These are phyloP conservation scores for Salticus scenicus DNA, from an alignment of 2,888 invertebrate species.

Conservation along the genomic window DNA sequence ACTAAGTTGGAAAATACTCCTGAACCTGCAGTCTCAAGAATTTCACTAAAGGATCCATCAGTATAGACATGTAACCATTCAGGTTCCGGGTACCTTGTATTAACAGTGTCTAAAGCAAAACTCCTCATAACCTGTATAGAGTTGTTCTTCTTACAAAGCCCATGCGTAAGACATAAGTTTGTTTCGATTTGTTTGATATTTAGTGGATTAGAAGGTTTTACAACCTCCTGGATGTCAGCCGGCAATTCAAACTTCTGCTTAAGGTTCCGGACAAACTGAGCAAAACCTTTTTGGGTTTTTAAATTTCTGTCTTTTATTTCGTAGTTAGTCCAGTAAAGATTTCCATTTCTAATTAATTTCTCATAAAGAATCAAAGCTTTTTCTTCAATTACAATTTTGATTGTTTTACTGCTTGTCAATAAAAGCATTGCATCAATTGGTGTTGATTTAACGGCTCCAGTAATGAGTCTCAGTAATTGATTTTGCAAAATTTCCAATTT, in stretches of 20 bases:
- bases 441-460: neutral
- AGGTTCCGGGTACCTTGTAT: neutral
- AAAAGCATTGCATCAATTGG: neutral
- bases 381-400: neutral
- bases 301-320: neutral
- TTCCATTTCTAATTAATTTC: neutral
- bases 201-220: neutral
- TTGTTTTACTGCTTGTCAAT: neutral
- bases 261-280: neutral
- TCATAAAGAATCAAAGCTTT: neutral
- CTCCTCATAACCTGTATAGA: neutral
- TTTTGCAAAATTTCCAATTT: neutral
- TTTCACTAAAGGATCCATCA: constrained; percentile 6
- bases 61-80: constrained; percentile 23
- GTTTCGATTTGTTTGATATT: neutral
- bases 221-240: too few relatives aligned
- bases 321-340: neutral
- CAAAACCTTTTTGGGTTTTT: neutral
- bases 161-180: neutral
- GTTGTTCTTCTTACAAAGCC: neutral
- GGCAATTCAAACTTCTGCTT: neutral
- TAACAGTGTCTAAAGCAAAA: constrained; percentile 5
- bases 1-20: neutral
- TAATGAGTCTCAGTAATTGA: neutral
- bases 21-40: neutral